These are phyloP conservation scores for Ictalurus furcatus DNA, from an alignment of 2,113 vertebrate species.

Conservation along the genomic window DNA sequence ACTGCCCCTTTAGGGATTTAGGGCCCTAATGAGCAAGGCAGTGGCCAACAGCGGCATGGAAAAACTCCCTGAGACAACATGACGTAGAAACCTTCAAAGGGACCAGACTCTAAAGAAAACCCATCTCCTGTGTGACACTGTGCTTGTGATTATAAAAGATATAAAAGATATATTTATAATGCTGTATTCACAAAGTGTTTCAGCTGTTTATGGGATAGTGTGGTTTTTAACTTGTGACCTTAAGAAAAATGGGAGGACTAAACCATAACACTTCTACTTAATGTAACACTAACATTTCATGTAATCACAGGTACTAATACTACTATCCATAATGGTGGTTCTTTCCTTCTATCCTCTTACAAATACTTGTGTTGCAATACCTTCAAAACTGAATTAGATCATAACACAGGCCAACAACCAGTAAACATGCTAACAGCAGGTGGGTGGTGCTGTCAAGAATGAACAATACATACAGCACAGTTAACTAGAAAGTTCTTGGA, in stretches of 20 bases:
- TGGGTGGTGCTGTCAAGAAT: background rate
- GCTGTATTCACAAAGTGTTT: background rate
- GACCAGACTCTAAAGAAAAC: background rate
- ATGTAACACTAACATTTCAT: background rate
- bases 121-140: background rate
- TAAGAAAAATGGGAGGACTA: background rate
- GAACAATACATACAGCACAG: background rate
- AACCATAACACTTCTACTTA: background rate
- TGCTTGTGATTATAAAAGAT: background rate
- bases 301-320: background rate
- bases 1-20: background rate
- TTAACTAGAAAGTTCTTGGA: background rate
- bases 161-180: background rate
- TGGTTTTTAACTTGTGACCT: background rate
- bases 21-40: background rate
- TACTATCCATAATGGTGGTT: background rate
- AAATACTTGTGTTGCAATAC: slow-evolving; percentile 7
- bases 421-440: slow-evolving; percentile 10
- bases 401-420: background rate
- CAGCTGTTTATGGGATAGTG: background rate
- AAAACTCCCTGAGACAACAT: background rate
- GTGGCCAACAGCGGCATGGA: background rate
- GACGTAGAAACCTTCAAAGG: background rate
- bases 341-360: background rate
- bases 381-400: background rate